A percentile compares a stretch with the other conserved stretches of the same genome.
Evolutionary conservation across 2,888 invertebrate species (phyloP).

Genomic region (Seira sanloemensis): DNA sequence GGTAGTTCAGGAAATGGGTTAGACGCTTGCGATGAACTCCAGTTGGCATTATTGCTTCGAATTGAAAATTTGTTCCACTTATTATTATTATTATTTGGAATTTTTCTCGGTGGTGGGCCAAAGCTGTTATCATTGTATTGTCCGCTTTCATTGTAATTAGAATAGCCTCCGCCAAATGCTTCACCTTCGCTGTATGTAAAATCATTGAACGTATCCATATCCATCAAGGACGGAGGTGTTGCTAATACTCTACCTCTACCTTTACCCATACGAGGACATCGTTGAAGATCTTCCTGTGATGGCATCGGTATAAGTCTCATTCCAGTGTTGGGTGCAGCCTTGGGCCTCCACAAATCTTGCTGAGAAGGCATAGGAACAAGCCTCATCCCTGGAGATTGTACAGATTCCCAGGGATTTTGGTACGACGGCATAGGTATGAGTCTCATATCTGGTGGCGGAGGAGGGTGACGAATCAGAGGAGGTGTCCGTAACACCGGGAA

Average conservation of each 20-base stretch:
- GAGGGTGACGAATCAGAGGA: too few relatives aligned
- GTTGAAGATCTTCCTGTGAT: constrained; percentile 22
- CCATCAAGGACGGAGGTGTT: constrained; percentile 27
- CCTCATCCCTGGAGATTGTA: too few relatives aligned
- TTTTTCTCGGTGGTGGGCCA: constrained; percentile 19
- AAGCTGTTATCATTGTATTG: constrained; percentile 17
- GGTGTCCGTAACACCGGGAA: too few relatives aligned
- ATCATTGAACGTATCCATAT: not conserved
- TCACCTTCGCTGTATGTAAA: too few relatives aligned
- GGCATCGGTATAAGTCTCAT: constrained; percentile 56
- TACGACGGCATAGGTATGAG: too few relatives aligned
- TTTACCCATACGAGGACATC: not conserved
- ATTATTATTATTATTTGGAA: constrained; percentile 15
- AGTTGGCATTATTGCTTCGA: not conserved
- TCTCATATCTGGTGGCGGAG: not conserved
- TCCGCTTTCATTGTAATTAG: constrained; percentile 13
- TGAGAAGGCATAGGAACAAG: not conserved
- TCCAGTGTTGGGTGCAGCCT: not conserved
- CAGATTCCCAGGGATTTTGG: too few relatives aligned
- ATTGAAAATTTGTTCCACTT: not conserved
- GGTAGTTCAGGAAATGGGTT: constrained; percentile 36
- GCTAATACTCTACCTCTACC: constrained; percentile 5
- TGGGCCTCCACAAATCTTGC: not conserved
- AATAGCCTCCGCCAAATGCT: constrained; percentile 28
- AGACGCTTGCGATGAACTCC: not conserved